phyloP scores from a whole-genome alignment of 2,888 invertebrate species.

The Apamea anceps region DNA sequence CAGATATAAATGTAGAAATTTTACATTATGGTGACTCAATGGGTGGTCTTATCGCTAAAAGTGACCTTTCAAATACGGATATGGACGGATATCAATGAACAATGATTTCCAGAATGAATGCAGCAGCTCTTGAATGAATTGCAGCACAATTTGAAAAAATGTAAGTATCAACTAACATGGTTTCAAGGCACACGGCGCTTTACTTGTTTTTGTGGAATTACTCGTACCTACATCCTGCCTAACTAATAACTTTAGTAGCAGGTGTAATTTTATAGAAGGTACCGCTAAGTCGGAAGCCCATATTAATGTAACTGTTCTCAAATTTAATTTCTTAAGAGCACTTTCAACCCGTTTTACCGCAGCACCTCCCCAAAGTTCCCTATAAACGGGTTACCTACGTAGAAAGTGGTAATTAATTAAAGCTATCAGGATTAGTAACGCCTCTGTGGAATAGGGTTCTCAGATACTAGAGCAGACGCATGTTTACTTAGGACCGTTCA shows the following conservation, averaged over 20 bases:
- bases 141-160: neutral
- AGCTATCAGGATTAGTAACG: slow-evolving; percentile 25
- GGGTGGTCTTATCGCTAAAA: neutral
- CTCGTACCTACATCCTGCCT: neutral
- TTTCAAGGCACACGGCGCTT: too few species aligned
- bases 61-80: too few species aligned
- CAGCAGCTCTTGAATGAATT: neutral
- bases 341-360: slow-evolving; percentile 4
- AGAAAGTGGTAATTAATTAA: slow-evolving; percentile 57
- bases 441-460: slow-evolving; percentile 45
- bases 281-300: slow-evolving; percentile 7
- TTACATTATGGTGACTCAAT: neutral
- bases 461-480: neutral
- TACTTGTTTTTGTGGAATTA: neutral
- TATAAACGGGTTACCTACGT: slow-evolving; percentile 12
- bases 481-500: slow-evolving; percentile 17
- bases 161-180: accelerated
- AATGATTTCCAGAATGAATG: neutral
- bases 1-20: neutral
- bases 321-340: slow-evolving; percentile 30
- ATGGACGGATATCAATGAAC: neutral
- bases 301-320: slow-evolving; percentile 13
- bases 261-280: neutral
- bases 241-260: neutral
- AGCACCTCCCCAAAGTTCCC: neutral